Base-by-base conservation (phyloP, 1,140 invertebrate genomes). In the Pseudachorutes palmiensis region DNA sequence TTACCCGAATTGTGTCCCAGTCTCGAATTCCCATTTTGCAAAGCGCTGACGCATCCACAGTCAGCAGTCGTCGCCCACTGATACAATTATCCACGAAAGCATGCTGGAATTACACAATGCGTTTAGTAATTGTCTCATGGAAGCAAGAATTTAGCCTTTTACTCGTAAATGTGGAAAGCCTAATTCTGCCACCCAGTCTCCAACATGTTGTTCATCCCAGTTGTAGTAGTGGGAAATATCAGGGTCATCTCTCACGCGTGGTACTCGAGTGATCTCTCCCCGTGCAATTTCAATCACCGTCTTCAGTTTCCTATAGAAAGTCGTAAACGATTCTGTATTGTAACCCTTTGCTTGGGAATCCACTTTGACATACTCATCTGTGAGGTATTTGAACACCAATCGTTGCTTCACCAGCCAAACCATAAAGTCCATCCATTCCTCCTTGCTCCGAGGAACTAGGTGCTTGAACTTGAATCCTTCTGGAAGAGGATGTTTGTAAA, bases 21-120 rank as follows among this genome's bases (percentile, higher is more conserved):
- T 62, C 41, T 1, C 24, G 45, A 32, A 67, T 62, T 31, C 65
- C 65, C 65, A 67, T 67, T 62, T 67, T 48, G 24, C 55, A 31
- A 14, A 67, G 29, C 1, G 65, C 65, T 2, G 33, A 28, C 30
- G 55, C 58, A 55, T 67, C 65, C 31, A 67, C 36, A 14, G 36
- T 24, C 14, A 33, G 2, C 1, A 67, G 48, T 9, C 65, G 12
- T 3, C 60, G 58, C 1, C 60, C 65, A 51, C 32, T 51, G 12
- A 67, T 67, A 2, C 30, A 55, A 62, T 67, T 67, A 22, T 28
- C 1, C 19, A 49, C 3, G 45, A 67, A 67, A 22, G 58, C 28
- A 26, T 67, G 33, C 28, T 24, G n/a, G 9, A 67, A 62, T n/a
- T n/a, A 26, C 45, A 48, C 14, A 51, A 55, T 45, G 36, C 36